Conservation (phyloP, 2,797 vertebrate genomes). For the Melanotaenia maccullochi region DNA sequence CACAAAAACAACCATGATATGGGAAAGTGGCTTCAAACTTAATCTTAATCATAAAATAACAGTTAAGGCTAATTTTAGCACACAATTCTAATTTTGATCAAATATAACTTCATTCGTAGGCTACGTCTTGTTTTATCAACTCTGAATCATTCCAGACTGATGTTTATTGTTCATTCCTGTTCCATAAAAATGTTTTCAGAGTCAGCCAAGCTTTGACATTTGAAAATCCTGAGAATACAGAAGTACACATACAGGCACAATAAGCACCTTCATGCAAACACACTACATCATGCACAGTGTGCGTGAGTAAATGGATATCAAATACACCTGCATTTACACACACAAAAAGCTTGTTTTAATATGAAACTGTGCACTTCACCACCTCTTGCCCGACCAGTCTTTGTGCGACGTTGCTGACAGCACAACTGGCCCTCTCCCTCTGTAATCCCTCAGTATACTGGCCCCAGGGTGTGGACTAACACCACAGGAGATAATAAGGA, state of each 20-base stretch:
- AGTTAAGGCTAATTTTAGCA: neutral
- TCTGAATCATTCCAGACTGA: neutral
- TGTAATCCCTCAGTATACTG: constrained; percentile 60
- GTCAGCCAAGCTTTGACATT: neutral
- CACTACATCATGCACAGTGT: constrained; percentile 13
- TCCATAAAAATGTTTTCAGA: neutral
- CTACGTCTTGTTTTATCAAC: neutral
- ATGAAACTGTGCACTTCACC: constrained; percentile 29
- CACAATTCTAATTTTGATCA: too few relatives aligned
- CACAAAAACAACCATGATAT: neutral
- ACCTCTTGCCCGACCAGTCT: constrained; percentile 22
- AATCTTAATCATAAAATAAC: neutral
- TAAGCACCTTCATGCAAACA: constrained; percentile 10
- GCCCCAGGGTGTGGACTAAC: constrained; percentile 75
- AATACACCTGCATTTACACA: constrained; percentile 59
- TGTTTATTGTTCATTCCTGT: neutral
- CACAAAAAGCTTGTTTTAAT: constrained; percentile 11
- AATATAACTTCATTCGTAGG: too few relatives aligned
- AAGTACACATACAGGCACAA: constrained; percentile 28
- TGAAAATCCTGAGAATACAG: constrained; percentile 15
- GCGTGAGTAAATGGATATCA: constrained; percentile 34
- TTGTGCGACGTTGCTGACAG: constrained; percentile 21
- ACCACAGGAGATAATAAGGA: constrained; percentile 50
- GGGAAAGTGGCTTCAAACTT: neutral
- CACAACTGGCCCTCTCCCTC: constrained; percentile 14